Conservation (phyloP, 2,113 vertebrate species). For the Cricetomys ansorgei region DNA sequence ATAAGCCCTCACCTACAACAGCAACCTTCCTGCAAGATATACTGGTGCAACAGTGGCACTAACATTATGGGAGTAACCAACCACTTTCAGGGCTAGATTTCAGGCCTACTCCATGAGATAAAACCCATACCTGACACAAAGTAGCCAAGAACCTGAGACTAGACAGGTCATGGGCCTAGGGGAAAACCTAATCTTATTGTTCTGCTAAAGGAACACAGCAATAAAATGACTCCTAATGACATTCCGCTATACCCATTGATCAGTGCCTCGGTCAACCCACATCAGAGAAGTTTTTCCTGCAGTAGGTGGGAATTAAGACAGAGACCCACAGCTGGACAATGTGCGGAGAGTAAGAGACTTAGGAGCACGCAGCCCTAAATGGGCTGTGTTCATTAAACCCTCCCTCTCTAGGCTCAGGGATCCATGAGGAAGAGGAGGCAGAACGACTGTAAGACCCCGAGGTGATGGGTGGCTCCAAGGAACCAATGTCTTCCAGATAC, state of each 20-base stretch:
- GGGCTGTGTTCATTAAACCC: background rate
- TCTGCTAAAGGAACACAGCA: background rate
- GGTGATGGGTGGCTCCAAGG: background rate
- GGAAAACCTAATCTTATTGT: background rate
- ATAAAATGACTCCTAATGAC: background rate
- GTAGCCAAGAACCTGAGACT: background rate
- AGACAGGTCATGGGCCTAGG: background rate
- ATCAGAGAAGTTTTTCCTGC: background rate
- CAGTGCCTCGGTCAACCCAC: background rate
- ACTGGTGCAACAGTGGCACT: too few species aligned
- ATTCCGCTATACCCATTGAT: background rate
- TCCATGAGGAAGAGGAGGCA: background rate
- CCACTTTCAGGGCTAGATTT: background rate
- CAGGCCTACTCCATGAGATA: background rate
- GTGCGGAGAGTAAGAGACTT: background rate
- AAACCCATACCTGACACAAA: background rate
- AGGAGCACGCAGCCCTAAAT: background rate
- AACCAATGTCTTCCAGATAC: background rate
- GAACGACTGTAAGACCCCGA: background rate
- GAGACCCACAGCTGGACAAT: background rate
- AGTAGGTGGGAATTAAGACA: background rate
- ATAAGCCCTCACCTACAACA: background rate
- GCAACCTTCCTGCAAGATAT: background rate
- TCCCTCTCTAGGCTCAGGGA: background rate
- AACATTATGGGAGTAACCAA: background rate